A percentile compares a stretch with the other conserved stretches of the same genome.
Conservation (phyloP, 2,113 vertebrate genomes). For the Pterocles gutturalis region DNA sequence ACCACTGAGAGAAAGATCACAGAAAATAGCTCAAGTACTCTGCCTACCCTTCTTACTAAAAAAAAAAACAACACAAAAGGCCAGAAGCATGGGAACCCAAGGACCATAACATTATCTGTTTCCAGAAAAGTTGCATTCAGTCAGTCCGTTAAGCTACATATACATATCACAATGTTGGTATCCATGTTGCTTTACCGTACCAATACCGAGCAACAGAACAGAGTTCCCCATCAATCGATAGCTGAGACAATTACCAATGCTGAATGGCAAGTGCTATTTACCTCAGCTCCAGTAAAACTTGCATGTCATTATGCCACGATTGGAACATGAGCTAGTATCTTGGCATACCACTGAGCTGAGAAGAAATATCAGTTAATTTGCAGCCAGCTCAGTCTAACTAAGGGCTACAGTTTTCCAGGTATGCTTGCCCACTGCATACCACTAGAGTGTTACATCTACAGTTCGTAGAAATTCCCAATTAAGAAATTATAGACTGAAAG, state of each 20-base stretch:
- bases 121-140: neutral
- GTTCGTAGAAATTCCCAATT: neutral
- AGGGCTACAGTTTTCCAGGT: neutral
- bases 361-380: neutral
- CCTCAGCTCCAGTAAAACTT: neutral
- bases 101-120: neutral
- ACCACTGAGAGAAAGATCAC: neutral
- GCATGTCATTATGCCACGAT: neutral
- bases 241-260: neutral
- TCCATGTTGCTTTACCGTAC: neutral
- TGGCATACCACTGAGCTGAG: neutral
- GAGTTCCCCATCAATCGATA: neutral
- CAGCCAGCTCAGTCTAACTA: neutral
- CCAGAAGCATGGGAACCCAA: neutral
- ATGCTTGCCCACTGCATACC: neutral
- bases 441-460: neutral
- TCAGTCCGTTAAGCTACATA: neutral
- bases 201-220: neutral
- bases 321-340: neutral
- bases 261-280: neutral
- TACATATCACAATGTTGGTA: accelerated
- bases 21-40: neutral
- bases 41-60: neutral
- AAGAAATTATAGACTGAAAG: neutral
- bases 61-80: neutral